These are phyloP conservation scores for Microchirus variegatus DNA, from an alignment of 2,797 vertebrate genomes.

Conservation along the genomic window DNA sequence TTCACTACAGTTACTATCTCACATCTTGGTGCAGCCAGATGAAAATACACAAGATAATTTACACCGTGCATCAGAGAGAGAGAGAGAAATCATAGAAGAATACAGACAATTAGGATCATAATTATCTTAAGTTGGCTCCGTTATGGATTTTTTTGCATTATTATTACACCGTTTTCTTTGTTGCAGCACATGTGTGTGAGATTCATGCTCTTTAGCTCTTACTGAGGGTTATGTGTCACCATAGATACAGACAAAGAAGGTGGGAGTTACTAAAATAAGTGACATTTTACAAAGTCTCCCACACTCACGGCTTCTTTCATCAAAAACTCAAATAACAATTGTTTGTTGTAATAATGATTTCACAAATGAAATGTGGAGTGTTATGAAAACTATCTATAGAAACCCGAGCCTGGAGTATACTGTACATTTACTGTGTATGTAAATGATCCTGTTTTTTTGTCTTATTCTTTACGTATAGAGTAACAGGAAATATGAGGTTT, in stretches of 20 bases:
- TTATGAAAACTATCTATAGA: neutral
- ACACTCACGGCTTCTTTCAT: conserved; percentile 47
- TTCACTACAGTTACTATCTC: conserved; percentile 26
- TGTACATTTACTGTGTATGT: too few species aligned
- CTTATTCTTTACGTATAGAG: too few species aligned
- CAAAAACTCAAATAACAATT: conserved; percentile 27
- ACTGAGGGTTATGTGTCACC: conserved; percentile 72
- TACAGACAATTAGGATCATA: conserved; percentile 10
- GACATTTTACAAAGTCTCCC: conserved; percentile 53
- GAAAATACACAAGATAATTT: conserved; percentile 18
- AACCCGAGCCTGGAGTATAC: too few species aligned
- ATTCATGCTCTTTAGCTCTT: conserved; percentile 59
- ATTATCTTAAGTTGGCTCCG: neutral
- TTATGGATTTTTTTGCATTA: conserved; percentile 18
- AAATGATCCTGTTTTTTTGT: too few species aligned
- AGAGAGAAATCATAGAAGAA: conserved; percentile 9
- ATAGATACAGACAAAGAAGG: conserved; percentile 77
- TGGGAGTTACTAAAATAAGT: conserved; percentile 65
- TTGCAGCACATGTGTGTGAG: conserved; percentile 5
- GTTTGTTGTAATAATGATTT: conserved; percentile 23
- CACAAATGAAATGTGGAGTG: neutral
- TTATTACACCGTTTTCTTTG: neutral
- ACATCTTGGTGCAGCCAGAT: conserved; percentile 6
- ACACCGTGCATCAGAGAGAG: neutral
- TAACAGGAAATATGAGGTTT: too few species aligned